Base-by-base conservation (phyloP, 2,113 vertebrate genomes). In the Sinocyclocheilus anshuiensis region DNA sequence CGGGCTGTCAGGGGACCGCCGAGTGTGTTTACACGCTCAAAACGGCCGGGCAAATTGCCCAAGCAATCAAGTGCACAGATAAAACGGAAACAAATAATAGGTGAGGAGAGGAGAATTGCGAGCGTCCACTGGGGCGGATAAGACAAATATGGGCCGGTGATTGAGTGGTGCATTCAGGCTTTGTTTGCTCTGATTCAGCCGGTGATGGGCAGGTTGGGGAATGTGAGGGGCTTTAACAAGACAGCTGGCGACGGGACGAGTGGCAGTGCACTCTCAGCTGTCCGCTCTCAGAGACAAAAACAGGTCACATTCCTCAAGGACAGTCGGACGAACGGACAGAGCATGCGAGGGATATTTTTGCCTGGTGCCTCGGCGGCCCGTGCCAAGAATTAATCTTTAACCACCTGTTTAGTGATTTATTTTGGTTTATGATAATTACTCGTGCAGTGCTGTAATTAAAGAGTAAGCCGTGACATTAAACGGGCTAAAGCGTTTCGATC, bases 271-370 rank as follows among this genome's bases (percentile, higher is more conserved):
- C 42, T 89, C 88, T 91, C 86, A 86, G 50, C 88, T 83, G n/a
- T 91, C 83, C 80, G 78, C 67, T 89, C 89, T 92, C 90, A 89
- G 87, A 76, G 22, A 81, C 48, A 71, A 45, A 84, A 83, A 88
- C 55, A 87, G 69, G 85, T 86, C 85, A 81, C 8, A 57, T 26
- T 86, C 67, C 59, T 29, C 77, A 84, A 71, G 33, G 65, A 55
- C 81, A 20, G 48, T 79, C 42, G 10, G 39, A 1, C 11, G 39
- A n/a, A 4, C 6, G 42, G 42, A 13, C 12, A 6, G 20, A 11
- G 59, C 22, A n/a, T 16, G 29, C 11, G 3, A n/a, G 50, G 13
- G 57, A 76, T 82, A 53, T 61, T 75, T 80, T 45, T 29, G n/a
- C n/a, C 36, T n/a, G 2, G 57, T 10, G 57, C 18, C 78, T 42